Percentiles rank a stretch among this genome's conserved stretches.
Evolutionary conservation across 2,888 invertebrate species (phyloP).

Genomic region (Kuschelorhynchus macadamiae): DNA sequence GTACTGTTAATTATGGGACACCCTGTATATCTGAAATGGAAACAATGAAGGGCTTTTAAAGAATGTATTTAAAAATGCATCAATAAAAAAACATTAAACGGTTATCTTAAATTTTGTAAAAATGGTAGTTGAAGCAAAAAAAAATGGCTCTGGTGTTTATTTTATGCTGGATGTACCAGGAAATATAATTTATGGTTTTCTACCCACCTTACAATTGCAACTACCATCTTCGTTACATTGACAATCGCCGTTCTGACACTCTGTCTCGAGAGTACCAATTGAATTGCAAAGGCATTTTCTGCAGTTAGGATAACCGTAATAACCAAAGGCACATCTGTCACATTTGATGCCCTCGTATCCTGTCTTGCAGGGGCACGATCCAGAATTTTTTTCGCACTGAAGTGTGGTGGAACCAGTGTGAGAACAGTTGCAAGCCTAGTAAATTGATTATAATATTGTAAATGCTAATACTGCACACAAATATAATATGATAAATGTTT

Average conservation of each 20-base stretch:
- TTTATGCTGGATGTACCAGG: no score
- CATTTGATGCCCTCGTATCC: conserved; percentile 86
- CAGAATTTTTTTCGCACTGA: conserved; percentile 76
- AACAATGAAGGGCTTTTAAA: no score
- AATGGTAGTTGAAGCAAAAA: no score
- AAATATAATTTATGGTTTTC: no score
- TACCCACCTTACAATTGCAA: conserved; percentile 89
- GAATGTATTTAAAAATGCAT: no score
- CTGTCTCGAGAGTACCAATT: conserved; percentile 75
- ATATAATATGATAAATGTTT: no score
- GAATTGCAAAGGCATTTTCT: conserved; percentile 86
- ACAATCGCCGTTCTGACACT: conserved; percentile 73
- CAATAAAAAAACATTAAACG: no score
- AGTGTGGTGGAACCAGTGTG: conserved; percentile 77
- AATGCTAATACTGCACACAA: no score
- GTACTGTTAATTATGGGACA: no score
- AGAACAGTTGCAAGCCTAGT: conserved; percentile 80
- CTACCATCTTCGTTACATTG: conserved; percentile 84
- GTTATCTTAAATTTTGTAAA: no score
- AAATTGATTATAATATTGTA: conserved; percentile 30
- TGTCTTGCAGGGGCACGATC: conserved; percentile 83
- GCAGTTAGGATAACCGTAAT: conserved; percentile 92
- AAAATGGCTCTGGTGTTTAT: no score
- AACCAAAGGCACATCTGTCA: conserved; percentile 86
- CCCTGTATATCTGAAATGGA: no score